These are phyloP conservation scores for Bungarus multicinctus DNA, from an alignment of 2,113 vertebrate genomes.

Conservation along the genomic window DNA sequence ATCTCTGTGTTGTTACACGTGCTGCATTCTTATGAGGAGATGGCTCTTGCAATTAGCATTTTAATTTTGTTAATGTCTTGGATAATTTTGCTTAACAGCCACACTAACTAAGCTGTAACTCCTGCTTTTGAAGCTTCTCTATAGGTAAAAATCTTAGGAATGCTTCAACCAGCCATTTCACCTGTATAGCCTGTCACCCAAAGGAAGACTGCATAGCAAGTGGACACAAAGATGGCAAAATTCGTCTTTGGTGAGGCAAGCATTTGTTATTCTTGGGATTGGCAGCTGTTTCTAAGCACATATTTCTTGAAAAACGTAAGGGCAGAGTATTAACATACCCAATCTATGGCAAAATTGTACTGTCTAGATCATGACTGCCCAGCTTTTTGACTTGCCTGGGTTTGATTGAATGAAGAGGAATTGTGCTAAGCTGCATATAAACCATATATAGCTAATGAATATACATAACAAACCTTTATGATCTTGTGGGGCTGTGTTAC, in stretches of 20 bases:
- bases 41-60: background rate
- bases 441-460: too few relatives aligned
- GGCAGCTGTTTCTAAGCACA: background rate
- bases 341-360: background rate
- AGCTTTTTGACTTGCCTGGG: too few relatives aligned
- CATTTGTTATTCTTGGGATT: fast-evolving
- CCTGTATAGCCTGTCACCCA: constrained; percentile 85
- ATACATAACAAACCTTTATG: background rate
- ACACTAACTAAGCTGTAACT: background rate
- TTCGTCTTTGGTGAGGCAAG: constrained; percentile 85
- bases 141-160: constrained; percentile 76
- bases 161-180: constrained; percentile 77
- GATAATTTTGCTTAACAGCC: background rate
- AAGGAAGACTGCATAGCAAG: constrained; percentile 91
- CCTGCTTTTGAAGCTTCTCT: constrained; percentile 73
- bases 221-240: constrained; percentile 90
- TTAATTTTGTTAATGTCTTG: background rate
- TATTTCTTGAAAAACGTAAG: background rate
- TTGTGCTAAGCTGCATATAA: too few relatives aligned
- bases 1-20: background rate
- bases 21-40: background rate
- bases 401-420: too few relatives aligned
- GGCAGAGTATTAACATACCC: background rate
- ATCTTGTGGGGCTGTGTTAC: background rate
- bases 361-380: background rate